These are phyloP conservation scores for Silvanus unidentatus DNA, from an alignment of 2,888 invertebrate genomes.

Conservation along the genomic window DNA sequence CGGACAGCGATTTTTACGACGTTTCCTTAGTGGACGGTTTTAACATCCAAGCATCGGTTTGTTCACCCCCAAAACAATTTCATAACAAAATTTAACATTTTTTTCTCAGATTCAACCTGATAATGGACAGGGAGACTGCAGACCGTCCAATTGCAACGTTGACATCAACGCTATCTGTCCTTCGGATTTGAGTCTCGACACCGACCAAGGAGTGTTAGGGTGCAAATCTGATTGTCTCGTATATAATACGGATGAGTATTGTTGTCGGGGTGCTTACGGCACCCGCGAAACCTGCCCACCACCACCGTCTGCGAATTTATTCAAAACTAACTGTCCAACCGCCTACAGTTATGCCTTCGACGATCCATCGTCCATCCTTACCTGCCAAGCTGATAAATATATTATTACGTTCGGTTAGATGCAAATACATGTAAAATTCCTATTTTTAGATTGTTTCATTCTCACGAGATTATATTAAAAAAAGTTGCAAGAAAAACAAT, in stretches of 20 bases:
- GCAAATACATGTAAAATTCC: too few relatives aligned
- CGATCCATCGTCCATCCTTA: slow-evolving; percentile 48
- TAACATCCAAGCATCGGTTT: slow-evolving; percentile 40
- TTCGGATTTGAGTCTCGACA: slow-evolving; percentile 30
- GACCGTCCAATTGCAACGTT: slow-evolving; percentile 33
- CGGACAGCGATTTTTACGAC: slow-evolving; percentile 47
- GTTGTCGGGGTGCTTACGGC: slow-evolving; percentile 45
- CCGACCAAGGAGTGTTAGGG: slow-evolving; percentile 23
- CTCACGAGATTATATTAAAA: too few relatives aligned
- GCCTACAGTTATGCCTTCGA: slow-evolving; percentile 53
- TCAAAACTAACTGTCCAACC: slow-evolving; percentile 49
- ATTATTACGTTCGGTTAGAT: slow-evolving; percentile 32
- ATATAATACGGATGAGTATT: slow-evolving; percentile 47
- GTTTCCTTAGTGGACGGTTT: slow-evolving; percentile 50
- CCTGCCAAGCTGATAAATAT: slow-evolving; percentile 40
- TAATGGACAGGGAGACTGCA: slow-evolving; percentile 39
- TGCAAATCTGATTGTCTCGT: slow-evolving; percentile 49
- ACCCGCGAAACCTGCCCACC: slow-evolving; percentile 44
- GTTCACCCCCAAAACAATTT: background rate
- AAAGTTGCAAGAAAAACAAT: background rate
- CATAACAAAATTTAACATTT: too few relatives aligned
- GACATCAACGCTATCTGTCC: slow-evolving; percentile 44
- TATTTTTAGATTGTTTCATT: too few relatives aligned
- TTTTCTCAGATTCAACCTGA: slow-evolving; percentile 31
- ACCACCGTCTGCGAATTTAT: slow-evolving; percentile 41